Conservation (phyloP, 2,797 vertebrate genomes). For the Pagetopsis macropterus region DNA sequence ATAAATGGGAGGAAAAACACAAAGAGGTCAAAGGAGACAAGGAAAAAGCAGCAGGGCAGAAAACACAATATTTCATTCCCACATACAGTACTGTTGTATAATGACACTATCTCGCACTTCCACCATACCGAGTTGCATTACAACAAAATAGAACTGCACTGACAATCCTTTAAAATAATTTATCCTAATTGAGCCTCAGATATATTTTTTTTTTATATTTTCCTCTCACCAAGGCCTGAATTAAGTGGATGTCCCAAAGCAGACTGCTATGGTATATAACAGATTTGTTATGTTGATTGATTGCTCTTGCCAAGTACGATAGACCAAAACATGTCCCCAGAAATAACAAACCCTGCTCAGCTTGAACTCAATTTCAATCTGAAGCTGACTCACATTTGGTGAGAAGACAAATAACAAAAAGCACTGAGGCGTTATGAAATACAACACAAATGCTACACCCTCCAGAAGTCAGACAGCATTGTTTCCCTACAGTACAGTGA, state of each 20-base stretch:
- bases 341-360: constrained; percentile 40
- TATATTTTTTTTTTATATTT: constrained; percentile 1
- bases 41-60: constrained; percentile 12
- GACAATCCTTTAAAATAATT: constrained; percentile 31
- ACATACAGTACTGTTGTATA: constrained; percentile 23
- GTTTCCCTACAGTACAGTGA: constrained; percentile 40
- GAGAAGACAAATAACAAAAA: constrained; percentile 45
- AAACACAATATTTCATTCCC: constrained; percentile 42
- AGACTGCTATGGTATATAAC: background rate
- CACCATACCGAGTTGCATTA: constrained; percentile 18
- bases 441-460: constrained; percentile 62
- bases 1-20: background rate
- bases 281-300: constrained; percentile 6
- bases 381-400: constrained; percentile 37
- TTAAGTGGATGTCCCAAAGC: constrained; percentile 7
- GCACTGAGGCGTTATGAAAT: constrained; percentile 44
- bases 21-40: background rate
- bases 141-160: constrained; percentile 15
- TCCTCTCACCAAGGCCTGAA: constrained; percentile 1
- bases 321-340: constrained; percentile 17
- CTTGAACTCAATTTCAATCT: constrained; percentile 49
- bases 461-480: constrained; percentile 54
- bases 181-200: constrained; percentile 8
- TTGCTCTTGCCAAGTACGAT: background rate
- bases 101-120: constrained; percentile 24